Evolutionary conservation across 2,888 invertebrate genomes (phyloP), one percentile per base, ranked within the genome.

Genomic region (Rotaria macrura): DNA sequence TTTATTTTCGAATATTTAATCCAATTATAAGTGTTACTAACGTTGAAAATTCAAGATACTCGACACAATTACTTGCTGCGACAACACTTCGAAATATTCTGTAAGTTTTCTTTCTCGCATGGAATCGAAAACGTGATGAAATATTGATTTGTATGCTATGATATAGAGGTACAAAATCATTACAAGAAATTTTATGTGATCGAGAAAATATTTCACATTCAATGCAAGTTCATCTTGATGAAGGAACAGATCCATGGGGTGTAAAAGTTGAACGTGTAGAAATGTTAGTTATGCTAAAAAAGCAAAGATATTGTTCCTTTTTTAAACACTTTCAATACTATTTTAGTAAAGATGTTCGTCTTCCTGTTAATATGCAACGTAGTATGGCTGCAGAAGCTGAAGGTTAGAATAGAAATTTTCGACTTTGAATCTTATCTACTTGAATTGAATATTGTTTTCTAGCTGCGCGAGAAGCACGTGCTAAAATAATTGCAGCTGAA

Each of bases 211-310:
- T 85, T 49, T 43, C 85, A 20, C 84, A 86, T 43, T 43, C 40
- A 43, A 84, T 86, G 79, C 84, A 85, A 84, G 85, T 49, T 57
- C 43, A 43, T n/a, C 52, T 85, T 0, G 85, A 85, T 38, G 65
- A 65, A 55, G 57, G 38, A 38, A 85, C 85, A 0, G 85, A 86
- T 74, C 84, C 84, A 79, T 88, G 88, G 88, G 88, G 88, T 17
- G 88, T 89, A 89, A 96, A 96, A 92, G 88, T 96, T 65, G 97
- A 97, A 91, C 93, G 97, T 88, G 97, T 97, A 25, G 97, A 97
- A 93, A 95, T 97, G 86, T 90, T 29, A 55, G 72, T 40, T 54
- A 65, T 20, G 23, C 23, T 17, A 1, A 14, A n/a, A n/a, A n/a
- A 86, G 47, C 85, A 49, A 34, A 54, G 38, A 40, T 17, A 23